Evolutionary conservation across 2,888 invertebrate genomes (phyloP).

Genomic region (Eupithecia exiguata): DNA sequence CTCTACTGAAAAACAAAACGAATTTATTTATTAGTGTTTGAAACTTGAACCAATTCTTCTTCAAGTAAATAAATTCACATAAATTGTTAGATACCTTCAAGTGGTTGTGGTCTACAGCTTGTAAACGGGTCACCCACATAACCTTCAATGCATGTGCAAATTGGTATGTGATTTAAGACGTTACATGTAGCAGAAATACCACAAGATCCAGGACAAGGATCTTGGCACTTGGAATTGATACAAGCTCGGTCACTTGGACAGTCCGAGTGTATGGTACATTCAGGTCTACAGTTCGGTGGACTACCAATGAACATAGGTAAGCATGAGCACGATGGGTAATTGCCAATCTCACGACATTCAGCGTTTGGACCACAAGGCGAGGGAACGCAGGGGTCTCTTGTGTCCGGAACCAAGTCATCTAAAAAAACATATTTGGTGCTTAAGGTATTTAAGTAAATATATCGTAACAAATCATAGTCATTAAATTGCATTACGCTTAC

Average conservation of each 20-base stretch:
- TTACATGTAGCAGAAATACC: slow-evolving; percentile 85
- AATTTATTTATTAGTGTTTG: neutral
- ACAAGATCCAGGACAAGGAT: slow-evolving; percentile 92
- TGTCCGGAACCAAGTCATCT: slow-evolving; percentile 65
- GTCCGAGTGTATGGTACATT: slow-evolving; percentile 88
- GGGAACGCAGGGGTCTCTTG: slow-evolving; percentile 82
- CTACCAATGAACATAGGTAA: slow-evolving; percentile 86
- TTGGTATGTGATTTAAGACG: slow-evolving; percentile 89
- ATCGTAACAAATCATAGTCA: neutral
- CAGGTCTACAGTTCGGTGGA: slow-evolving; percentile 88
- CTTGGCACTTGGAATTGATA: slow-evolving; percentile 88
- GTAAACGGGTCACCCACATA: slow-evolving; percentile 90
- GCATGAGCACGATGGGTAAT: slow-evolving; percentile 87
- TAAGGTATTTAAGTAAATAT: neutral
- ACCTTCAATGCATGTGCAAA: slow-evolving; percentile 88
- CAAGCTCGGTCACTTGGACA: slow-evolving; percentile 90
- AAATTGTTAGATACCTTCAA: slow-evolving; percentile 73
- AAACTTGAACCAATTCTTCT: neutral
- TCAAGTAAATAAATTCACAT: neutral
- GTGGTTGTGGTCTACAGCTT: slow-evolving; percentile 80
- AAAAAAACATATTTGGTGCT: slow-evolving; percentile 17
- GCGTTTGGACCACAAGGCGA: slow-evolving; percentile 88
- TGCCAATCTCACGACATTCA: slow-evolving; percentile 84
- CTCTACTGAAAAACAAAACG: slow-evolving; percentile 58
- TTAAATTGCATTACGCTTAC: slow-evolving; percentile 56